Conservation (phyloP, 1,140 invertebrate species). For the Drosophila teissieri region DNA sequence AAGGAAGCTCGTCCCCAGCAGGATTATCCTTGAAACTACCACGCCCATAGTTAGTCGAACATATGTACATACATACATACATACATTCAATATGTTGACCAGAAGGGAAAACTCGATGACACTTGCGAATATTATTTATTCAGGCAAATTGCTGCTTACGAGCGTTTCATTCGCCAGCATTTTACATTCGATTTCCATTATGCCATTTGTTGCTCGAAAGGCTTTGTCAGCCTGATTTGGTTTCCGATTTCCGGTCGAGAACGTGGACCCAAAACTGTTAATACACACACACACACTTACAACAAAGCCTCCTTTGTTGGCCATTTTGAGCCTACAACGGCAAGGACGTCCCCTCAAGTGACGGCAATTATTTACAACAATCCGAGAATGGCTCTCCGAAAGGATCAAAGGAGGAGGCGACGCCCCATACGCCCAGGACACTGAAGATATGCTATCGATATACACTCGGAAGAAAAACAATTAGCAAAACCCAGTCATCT, state of each 20-base stretch:
- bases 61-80: no score
- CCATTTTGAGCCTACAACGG: slow-evolving; percentile 37
- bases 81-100: slow-evolving; percentile 16
- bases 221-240: slow-evolving; percentile 58
- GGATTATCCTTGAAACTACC: slow-evolving; percentile 33
- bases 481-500: neutral
- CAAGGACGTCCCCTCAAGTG: slow-evolving; percentile 40
- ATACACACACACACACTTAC: slow-evolving; percentile 23
- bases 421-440: slow-evolving; percentile 1
- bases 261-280: slow-evolving; percentile 41
- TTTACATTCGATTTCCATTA: slow-evolving; percentile 61
- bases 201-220: slow-evolving; percentile 49
- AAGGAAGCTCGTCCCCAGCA: neutral
- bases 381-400: slow-evolving; percentile 33
- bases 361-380: slow-evolving; percentile 52
- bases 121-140: slow-evolving; percentile 55
- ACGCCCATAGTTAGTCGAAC: slow-evolving; percentile 1
- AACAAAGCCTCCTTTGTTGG: slow-evolving; percentile 42
- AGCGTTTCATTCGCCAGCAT: slow-evolving; percentile 42
- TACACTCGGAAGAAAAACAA: neutral
- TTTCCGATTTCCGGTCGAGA: slow-evolving; percentile 42
- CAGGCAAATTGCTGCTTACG: slow-evolving; percentile 59
- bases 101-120: slow-evolving; percentile 38
- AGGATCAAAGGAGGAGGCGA: slow-evolving; percentile 34
- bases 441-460: slow-evolving; percentile 19